Conservation (phyloP, 23 tunicate genomes). For the Trididemnum miniatum region DNA sequence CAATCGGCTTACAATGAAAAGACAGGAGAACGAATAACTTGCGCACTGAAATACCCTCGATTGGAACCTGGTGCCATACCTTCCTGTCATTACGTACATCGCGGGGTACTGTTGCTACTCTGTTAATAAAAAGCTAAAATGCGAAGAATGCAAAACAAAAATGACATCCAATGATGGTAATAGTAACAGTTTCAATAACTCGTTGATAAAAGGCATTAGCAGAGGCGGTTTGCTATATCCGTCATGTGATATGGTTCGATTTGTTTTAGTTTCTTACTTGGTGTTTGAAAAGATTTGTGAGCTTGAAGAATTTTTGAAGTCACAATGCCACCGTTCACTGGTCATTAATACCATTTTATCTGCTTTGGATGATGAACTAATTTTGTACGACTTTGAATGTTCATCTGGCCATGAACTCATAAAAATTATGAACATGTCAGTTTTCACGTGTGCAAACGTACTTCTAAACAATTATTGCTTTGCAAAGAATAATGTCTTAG, state of each 20-base stretch:
- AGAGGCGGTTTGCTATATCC: slow-evolving; percentile 12
- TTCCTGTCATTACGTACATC: slow-evolving; percentile 19
- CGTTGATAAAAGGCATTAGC: slow-evolving; percentile 11
- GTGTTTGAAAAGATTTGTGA: background rate
- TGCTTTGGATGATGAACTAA: slow-evolving; percentile 14
- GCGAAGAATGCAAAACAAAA: background rate
- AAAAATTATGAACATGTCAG: background rate
- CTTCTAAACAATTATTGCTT: slow-evolving; percentile 17
- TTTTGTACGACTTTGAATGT: background rate
- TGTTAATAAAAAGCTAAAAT: slow-evolving; percentile 18
- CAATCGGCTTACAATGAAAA: slow-evolving; percentile 20
- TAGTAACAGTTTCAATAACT: background rate
- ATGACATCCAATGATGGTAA: background rate
- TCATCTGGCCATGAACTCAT: background rate
- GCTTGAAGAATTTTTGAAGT: background rate
- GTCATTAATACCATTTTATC: slow-evolving; percentile 6
- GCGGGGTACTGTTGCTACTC: slow-evolving; percentile 34
- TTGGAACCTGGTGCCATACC: slow-evolving; percentile 14
- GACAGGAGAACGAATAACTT: background rate
- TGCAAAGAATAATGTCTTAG: background rate
- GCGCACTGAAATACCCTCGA: slow-evolving; percentile 2
- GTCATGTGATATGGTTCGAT: slow-evolving; percentile 3
- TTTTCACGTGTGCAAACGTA: background rate
- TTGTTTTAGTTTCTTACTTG: background rate
- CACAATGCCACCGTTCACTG: background rate